Conservation (phyloP, 2,888 invertebrate species). For the Cheilosia variabilis region DNA sequence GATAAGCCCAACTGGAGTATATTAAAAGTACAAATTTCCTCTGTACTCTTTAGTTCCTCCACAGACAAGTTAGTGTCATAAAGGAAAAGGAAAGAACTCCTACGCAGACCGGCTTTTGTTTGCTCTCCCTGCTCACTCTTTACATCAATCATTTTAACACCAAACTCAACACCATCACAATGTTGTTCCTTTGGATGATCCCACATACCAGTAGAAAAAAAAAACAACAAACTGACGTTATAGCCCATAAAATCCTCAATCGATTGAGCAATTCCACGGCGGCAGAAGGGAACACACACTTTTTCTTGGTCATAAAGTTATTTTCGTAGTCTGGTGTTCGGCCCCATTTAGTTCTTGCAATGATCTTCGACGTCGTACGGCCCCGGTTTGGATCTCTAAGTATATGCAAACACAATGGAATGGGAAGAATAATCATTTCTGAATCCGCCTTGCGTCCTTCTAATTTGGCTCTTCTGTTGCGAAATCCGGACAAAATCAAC, state of each 20-base stretch:
- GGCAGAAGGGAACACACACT: not conserved
- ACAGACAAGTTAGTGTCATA: conserved; percentile 16
- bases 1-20: conserved; percentile 16
- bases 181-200: conserved; percentile 32
- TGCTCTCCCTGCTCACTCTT: not conserved
- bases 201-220: not conserved
- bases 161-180: conserved; percentile 13
- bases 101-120: conserved; percentile 25
- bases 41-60: conserved; percentile 26
- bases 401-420: conserved; percentile 12
- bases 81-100: conserved; percentile 2
- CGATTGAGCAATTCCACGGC: conserved; percentile 45
- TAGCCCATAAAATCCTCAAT: conserved; percentile 49
- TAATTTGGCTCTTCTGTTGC: conserved; percentile 28
- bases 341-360: conserved; percentile 16
- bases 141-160: conserved; percentile 27
- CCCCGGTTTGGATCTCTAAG: conserved; percentile 18
- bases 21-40: conserved; percentile 16
- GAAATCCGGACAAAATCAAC: conserved; percentile 29
- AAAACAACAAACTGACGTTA: conserved; percentile 21
- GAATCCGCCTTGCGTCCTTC: conserved; percentile 52
- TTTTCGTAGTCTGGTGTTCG: not conserved
- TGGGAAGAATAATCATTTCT: conserved; percentile 22
- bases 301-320: conserved; percentile 39
- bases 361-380: conserved; percentile 17